Conservation (phyloP, 2,113 vertebrate genomes). For the Anguilla rostrata region DNA sequence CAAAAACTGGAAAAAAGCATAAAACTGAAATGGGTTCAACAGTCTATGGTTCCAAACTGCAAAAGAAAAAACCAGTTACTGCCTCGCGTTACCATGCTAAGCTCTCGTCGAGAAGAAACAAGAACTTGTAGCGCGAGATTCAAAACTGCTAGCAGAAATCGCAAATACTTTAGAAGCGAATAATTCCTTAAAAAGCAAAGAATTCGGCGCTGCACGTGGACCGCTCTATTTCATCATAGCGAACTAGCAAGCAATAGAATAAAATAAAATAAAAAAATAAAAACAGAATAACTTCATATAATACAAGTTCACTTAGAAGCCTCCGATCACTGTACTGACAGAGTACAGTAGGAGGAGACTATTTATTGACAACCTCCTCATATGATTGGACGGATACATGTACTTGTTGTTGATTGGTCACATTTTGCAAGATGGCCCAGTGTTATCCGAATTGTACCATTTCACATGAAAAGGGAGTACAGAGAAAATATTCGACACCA, state of each 20-base stretch:
- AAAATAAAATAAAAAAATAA: neutral
- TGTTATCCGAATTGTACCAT: conserved; percentile 19
- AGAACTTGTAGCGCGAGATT: too few relatives aligned
- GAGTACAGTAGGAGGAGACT: neutral
- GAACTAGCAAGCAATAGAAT: neutral
- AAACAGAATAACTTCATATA: neutral
- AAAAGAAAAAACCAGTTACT: neutral
- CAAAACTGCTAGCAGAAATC: neutral
- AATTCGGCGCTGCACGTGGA: neutral
- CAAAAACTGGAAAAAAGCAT: neutral
- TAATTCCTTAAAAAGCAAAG: neutral
- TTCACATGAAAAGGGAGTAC: neutral
- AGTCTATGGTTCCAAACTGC: too few relatives aligned
- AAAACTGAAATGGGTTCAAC: too few relatives aligned
- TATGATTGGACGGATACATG: neutral
- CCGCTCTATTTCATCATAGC: too few relatives aligned
- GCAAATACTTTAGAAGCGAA: neutral
- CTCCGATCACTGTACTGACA: neutral
- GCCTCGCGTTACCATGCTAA: neutral
- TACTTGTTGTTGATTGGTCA: conserved; percentile 23
- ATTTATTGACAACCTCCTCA: neutral
- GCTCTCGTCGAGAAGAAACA: too few relatives aligned
- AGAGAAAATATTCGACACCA: neutral
- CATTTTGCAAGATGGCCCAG: neutral
- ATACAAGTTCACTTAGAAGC: neutral